Evolutionary conservation across 1,140 invertebrate genomes (phyloP).

Genomic region (Diploscapter pachys): DNA sequence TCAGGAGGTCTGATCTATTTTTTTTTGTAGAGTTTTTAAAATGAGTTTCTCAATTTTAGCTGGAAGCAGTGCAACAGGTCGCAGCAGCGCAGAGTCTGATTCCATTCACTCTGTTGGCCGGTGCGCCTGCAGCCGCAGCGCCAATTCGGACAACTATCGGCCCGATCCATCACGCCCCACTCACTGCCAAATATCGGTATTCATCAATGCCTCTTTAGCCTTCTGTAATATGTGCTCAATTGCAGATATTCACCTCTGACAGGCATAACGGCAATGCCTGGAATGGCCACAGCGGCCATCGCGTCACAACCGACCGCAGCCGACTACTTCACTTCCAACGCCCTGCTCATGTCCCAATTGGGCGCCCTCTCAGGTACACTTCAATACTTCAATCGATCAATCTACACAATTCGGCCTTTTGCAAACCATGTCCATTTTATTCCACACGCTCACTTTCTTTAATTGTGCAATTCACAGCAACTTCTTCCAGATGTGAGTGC

Average conservation of each 20-base stretch:
- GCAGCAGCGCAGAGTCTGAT: slow-evolving; percentile 68
- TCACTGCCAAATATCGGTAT: slow-evolving; percentile 26
- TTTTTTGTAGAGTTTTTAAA: background rate
- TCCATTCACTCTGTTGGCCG: slow-evolving; percentile 61
- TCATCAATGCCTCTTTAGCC: too few species aligned
- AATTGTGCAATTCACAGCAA: too few species aligned
- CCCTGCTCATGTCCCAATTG: slow-evolving; percentile 63
- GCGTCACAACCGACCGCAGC: slow-evolving; percentile 60
- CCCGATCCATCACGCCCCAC: slow-evolving; percentile 69
- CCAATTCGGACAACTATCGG: slow-evolving; percentile 33
- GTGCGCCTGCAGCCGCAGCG: slow-evolving; percentile 81
- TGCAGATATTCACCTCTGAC: slow-evolving; percentile 84
- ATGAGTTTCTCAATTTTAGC: background rate
- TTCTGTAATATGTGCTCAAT: background rate
- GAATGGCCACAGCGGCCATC: slow-evolving; percentile 7
- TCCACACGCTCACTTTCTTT: too few species aligned
- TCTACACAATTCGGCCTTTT: too few species aligned
- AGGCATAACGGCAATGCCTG: slow-evolving; percentile 63
- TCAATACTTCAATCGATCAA: too few species aligned
- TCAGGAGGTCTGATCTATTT: background rate
- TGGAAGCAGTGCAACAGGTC: slow-evolving; percentile 29
- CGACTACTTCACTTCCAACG: slow-evolving; percentile 72
- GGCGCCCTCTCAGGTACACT: slow-evolving; percentile 10
- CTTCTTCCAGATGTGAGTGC: too few species aligned
- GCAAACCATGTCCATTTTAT: too few species aligned